A percentile compares a stretch with the other conserved stretches of the same genome.
phyloP scores from a whole-genome alignment of 2,797 vertebrate species.

The Chloroceryle inda region DNA sequence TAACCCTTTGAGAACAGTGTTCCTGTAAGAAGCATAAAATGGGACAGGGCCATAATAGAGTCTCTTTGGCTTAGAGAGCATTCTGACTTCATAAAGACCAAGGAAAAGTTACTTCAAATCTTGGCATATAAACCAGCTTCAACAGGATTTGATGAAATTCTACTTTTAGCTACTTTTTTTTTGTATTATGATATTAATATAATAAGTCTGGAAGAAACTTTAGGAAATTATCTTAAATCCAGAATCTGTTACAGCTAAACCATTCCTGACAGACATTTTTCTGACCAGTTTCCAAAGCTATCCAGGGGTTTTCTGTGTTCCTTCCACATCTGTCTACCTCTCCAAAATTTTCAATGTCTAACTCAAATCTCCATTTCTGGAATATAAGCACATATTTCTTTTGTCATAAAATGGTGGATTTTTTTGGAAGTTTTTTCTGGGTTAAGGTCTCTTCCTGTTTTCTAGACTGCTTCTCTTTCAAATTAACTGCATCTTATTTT shows the following conservation, averaged over 20 bases:
- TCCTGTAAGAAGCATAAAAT: background rate
- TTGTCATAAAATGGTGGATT: background rate
- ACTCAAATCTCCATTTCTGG: background rate
- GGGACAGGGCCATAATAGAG: background rate
- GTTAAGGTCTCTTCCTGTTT: background rate
- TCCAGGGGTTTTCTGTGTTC: background rate
- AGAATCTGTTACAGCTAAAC: background rate
- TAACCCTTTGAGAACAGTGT: background rate
- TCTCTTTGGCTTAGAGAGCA: fast-evolving
- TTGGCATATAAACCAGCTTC: background rate
- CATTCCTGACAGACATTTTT: background rate
- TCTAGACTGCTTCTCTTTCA: background rate
- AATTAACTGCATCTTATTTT: background rate
- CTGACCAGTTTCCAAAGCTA: background rate
- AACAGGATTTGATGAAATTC: background rate
- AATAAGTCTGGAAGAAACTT: background rate
- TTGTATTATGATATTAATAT: background rate
- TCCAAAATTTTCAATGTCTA: background rate
- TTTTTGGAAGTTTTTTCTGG: background rate
- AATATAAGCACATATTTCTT: background rate
- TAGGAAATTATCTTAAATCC: background rate
- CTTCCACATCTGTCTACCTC: background rate
- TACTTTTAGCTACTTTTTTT: background rate
- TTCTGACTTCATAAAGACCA: background rate
- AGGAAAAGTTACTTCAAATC: background rate